phyloP scores from a whole-genome alignment of 2,888 invertebrate species.

The Amphipyra tragopoginis region DNA sequence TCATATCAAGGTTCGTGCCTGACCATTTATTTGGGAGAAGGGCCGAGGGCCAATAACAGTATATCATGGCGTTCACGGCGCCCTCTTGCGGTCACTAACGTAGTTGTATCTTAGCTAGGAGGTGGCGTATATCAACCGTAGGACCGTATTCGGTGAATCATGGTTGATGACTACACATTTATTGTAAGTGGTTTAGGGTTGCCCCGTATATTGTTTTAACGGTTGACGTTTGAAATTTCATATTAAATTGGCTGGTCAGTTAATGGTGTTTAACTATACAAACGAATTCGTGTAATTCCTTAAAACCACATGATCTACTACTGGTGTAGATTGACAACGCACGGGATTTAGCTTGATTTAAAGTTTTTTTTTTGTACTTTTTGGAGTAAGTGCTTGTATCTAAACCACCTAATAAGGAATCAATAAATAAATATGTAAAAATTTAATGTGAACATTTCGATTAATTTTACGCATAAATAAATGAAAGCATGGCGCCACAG shows the following conservation, averaged over 20 bases:
- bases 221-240: constrained; percentile 35
- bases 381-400: too few relatives aligned
- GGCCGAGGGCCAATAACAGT: constrained; percentile 69
- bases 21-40: constrained; percentile 67
- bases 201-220: constrained; percentile 33
- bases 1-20: constrained; percentile 64
- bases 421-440: too few relatives aligned
- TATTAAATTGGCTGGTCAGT: constrained; percentile 10
- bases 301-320: too few relatives aligned
- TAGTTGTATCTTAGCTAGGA: constrained; percentile 58
- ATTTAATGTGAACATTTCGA: too few relatives aligned
- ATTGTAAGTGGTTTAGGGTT: constrained; percentile 56
- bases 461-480: too few relatives aligned
- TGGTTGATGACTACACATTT: constrained; percentile 68
- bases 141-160: constrained; percentile 63
- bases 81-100: constrained; percentile 65
- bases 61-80: constrained; percentile 64
- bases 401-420: too few relatives aligned
- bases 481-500: too few relatives aligned
- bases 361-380: too few relatives aligned
- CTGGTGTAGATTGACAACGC: too few relatives aligned
- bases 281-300: too few relatives aligned
- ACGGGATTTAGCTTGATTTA: too few relatives aligned
- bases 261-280: not conserved
- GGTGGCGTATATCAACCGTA: constrained; percentile 56